phyloP scores from a whole-genome alignment of 2,797 vertebrate genomes.

The Rachycentron canadum region DNA sequence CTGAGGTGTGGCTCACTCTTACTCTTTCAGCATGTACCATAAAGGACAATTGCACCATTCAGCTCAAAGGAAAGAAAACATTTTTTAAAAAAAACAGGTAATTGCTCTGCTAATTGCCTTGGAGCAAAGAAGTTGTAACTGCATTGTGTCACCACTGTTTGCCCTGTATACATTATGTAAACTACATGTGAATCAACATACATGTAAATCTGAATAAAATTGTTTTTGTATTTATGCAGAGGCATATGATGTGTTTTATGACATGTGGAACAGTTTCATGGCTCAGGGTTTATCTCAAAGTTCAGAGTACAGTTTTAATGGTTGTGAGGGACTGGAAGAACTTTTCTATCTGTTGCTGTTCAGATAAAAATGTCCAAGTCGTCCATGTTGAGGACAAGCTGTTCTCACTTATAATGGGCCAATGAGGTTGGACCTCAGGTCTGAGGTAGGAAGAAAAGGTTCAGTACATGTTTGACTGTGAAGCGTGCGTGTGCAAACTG shows the following conservation, averaged over 20 bases:
- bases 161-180: slow-evolving; percentile 44
- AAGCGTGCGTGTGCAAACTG: background rate
- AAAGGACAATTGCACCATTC: slow-evolving; percentile 6
- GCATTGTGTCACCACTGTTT: slow-evolving; percentile 36
- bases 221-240: slow-evolving; percentile 63
- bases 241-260: background rate
- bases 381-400: background rate
- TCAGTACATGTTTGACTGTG: slow-evolving; percentile 3
- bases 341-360: slow-evolving; percentile 13
- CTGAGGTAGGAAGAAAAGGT: slow-evolving; percentile 12
- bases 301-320: slow-evolving; percentile 58
- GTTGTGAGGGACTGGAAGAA: background rate
- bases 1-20: background rate
- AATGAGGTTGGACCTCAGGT: background rate
- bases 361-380: slow-evolving; percentile 15
- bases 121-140: slow-evolving; percentile 17
- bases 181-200: slow-evolving; percentile 64
- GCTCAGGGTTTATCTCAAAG: slow-evolving; percentile 38
- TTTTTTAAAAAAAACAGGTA: background rate
- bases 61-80: background rate
- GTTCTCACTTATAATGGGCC: background rate
- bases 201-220: slow-evolving; percentile 73
- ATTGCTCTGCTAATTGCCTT: slow-evolving; percentile 2
- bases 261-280: background rate
- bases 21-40: background rate